Evolutionary conservation across 2,113 vertebrate species (phyloP), one percentile per base, ranked within the genome.

Genomic region (Uropsilus gracilis): DNA sequence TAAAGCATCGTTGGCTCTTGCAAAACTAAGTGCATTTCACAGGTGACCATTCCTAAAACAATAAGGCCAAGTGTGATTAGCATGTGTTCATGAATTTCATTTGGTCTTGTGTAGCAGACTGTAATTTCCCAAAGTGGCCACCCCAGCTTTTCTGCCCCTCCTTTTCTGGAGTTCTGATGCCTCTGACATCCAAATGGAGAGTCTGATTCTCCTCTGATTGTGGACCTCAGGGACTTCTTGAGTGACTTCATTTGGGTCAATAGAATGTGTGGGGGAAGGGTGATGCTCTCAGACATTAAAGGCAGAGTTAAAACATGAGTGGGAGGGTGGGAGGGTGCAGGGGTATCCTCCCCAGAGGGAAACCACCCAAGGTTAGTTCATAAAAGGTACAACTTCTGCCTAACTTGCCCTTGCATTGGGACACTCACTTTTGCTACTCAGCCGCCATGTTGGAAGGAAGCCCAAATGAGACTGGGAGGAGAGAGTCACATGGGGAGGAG

Each of bases 401-500:
- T n/a, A 17, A 26, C 34, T 55, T n/a, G 10, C 0, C 12, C 10
- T 44, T 37, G 11, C 5, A 0, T 1, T 6, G 57, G 71, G 59
- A 63, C 0, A 8, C 42, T 46, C 20, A 2, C 37, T 26, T 42
- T 46, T 80, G 66, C 72, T 50, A 61, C 14, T 3, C 61, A 72
- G 89, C 22, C 0, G 0, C 42, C 46, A 50, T 20, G n/a, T 34
- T 50, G 55, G 13, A 42, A 92, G 63, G 61, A 61, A 76, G 64
- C 71, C 24, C 64, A 78, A 78, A 32, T n/a, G 4, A 0, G 42
- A 32, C 12, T 0, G 17, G 22, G 73, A 37, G 76, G 14, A 26
- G 42, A 32, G 17, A 7, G 24, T 13, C 3, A 0, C 0, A 0
- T 4, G 30, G 24, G 32, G 17, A 48, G 66, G 18, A n/a, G 32